Conservation (phyloP, 2,888 invertebrate species). For the Polydrusus cervinus region DNA sequence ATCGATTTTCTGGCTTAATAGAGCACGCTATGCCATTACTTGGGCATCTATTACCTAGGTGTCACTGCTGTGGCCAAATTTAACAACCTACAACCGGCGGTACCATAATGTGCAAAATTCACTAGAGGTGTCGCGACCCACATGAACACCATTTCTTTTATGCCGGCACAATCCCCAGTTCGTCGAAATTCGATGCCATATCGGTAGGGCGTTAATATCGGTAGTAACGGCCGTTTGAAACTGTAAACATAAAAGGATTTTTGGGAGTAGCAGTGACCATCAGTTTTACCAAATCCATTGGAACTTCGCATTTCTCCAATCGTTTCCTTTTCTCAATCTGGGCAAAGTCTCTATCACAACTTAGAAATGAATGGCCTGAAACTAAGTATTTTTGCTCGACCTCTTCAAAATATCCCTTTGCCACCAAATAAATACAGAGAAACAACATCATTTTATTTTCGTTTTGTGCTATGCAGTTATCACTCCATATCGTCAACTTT, state of each 20-base stretch:
- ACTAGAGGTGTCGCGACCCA: no score
- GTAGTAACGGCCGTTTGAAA: no score
- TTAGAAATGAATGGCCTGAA: slow-evolving; percentile 27
- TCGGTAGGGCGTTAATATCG: no score
- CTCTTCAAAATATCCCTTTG: slow-evolving; percentile 18
- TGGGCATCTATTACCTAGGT: no score
- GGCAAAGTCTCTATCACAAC: slow-evolving; percentile 37
- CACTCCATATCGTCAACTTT: slow-evolving; percentile 19
- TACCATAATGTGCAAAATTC: no score
- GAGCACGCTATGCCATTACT: no score
- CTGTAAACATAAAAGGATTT: slow-evolving; percentile 8
- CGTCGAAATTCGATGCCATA: no score
- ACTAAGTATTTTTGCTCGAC: slow-evolving; percentile 27
- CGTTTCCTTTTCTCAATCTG: slow-evolving; percentile 32
- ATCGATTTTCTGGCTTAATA: no score
- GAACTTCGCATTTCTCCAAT: slow-evolving; percentile 28
- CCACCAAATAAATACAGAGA: slow-evolving; percentile 7
- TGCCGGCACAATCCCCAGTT: no score
- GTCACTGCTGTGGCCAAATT: no score
- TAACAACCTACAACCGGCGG: no score
- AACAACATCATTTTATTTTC: slow-evolving; percentile 28
- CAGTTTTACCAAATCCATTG: slow-evolving; percentile 32
- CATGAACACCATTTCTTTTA: no score
- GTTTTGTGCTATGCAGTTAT: slow-evolving; percentile 31
- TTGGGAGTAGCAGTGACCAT: slow-evolving; percentile 1